Conservation (phyloP, 2,113 vertebrate genomes). For the Erythrocercus mccallii region DNA sequence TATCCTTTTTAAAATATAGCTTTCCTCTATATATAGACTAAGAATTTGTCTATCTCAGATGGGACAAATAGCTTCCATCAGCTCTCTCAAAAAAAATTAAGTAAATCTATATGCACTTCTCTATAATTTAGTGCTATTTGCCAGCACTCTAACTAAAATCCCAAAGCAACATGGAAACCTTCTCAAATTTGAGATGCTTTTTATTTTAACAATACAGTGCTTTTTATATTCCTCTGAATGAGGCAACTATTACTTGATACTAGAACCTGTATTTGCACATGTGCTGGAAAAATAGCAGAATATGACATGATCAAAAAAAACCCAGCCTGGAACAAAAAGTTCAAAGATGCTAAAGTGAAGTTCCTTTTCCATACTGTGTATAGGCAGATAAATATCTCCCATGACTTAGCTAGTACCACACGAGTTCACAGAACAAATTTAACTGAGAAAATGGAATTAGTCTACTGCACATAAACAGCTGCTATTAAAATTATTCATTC, state of each 20-base stretch:
- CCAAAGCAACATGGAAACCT: neutral
- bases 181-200: neutral
- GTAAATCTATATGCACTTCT: neutral
- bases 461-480: neutral
- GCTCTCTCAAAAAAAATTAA: neutral
- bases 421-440: neutral
- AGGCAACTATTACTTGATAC: neutral
- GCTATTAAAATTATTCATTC: neutral
- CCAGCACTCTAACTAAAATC: neutral
- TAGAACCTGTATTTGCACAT: neutral
- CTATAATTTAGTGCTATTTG: neutral
- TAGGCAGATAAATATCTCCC: neutral
- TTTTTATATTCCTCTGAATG: neutral
- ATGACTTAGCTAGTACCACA: neutral
- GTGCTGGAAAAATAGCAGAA: neutral
- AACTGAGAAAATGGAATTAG: neutral
- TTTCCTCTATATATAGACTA: neutral
- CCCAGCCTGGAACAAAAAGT: neutral
- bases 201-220: neutral
- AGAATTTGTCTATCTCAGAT: neutral
- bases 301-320: neutral
- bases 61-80: neutral
- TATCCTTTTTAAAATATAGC: neutral
- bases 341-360: neutral
- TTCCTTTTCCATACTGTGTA: neutral